Evolutionary conservation across 2,113 vertebrate species (phyloP).

Genomic region (Phylloscopus trochiloides): DNA sequence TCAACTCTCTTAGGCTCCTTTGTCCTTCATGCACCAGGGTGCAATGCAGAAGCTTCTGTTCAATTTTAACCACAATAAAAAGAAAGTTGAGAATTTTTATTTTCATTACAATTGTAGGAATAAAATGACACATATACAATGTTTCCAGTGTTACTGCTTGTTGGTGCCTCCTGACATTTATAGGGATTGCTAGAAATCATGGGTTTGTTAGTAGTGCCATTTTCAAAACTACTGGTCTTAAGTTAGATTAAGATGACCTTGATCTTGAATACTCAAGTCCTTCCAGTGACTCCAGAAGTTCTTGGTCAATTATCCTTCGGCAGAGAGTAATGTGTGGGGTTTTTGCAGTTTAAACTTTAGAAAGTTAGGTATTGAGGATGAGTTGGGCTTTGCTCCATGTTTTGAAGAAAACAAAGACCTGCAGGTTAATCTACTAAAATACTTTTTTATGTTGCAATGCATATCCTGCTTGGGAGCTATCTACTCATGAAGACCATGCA

Average conservation of each 20-base stretch:
- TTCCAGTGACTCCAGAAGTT: neutral
- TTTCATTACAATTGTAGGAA: neutral
- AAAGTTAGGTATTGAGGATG: neutral
- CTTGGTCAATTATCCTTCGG: neutral
- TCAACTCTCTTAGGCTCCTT: neutral
- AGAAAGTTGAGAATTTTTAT: neutral
- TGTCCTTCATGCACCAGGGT: neutral
- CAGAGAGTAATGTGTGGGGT: rapidly evolving
- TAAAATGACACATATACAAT: neutral
- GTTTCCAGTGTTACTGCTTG: neutral
- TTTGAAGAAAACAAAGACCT: neutral
- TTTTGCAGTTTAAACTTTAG: neutral
- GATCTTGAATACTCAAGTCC: neutral
- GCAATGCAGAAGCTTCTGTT: neutral
- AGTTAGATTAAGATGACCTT: neutral
- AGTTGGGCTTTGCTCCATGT: neutral
- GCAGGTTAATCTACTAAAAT: neutral
- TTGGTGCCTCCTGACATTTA: neutral
- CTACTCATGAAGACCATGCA: too few species aligned
- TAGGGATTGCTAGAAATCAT: neutral
- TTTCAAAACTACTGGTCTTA: neutral
- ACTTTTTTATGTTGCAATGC: neutral
- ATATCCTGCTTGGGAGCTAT: neutral
- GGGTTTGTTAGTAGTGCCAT: neutral
- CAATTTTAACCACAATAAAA: neutral